These are phyloP conservation scores for Laterallus jamaicensis DNA, from an alignment of 2,113 vertebrate genomes.

Conservation along the genomic window DNA sequence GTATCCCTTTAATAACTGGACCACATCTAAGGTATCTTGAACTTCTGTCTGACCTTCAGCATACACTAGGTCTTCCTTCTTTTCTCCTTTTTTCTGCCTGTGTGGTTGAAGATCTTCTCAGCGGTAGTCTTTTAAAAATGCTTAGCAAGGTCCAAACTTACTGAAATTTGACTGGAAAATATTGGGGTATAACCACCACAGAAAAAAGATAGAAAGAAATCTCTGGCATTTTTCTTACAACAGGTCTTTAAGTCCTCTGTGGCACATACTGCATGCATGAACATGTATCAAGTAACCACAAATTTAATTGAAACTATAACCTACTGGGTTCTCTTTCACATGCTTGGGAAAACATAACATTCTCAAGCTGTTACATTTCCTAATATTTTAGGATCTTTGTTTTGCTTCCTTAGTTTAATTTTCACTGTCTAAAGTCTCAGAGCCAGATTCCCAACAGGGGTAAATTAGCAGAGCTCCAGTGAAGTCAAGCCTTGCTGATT, in stretches of 20 bases:
- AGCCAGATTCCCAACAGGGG: background rate
- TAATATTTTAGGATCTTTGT: slow-evolving; percentile 7
- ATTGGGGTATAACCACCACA: background rate
- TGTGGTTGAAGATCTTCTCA: background rate
- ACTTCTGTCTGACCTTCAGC: background rate
- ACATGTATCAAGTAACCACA: background rate
- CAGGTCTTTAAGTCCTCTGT: background rate
- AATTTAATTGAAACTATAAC: background rate
- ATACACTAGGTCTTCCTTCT: background rate
- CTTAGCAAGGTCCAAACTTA: background rate
- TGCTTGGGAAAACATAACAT: background rate
- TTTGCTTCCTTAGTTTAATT: slow-evolving; percentile 37
- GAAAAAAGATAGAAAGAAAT: background rate
- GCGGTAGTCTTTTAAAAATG: background rate
- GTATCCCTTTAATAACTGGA: background rate
- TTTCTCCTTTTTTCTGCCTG: background rate
- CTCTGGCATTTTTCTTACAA: background rate
- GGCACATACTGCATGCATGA: background rate
- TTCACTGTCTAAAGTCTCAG: background rate
- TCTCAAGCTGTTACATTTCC: slow-evolving; percentile 43
- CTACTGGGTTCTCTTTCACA: background rate
- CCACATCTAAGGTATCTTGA: background rate
- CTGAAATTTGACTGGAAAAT: background rate
- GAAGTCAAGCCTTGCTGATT: slow-evolving; percentile 37
- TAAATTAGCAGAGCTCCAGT: slow-evolving; percentile 4